Conservation (phyloP, 2,113 vertebrate genomes). For the Tylochromis polylepis region DNA sequence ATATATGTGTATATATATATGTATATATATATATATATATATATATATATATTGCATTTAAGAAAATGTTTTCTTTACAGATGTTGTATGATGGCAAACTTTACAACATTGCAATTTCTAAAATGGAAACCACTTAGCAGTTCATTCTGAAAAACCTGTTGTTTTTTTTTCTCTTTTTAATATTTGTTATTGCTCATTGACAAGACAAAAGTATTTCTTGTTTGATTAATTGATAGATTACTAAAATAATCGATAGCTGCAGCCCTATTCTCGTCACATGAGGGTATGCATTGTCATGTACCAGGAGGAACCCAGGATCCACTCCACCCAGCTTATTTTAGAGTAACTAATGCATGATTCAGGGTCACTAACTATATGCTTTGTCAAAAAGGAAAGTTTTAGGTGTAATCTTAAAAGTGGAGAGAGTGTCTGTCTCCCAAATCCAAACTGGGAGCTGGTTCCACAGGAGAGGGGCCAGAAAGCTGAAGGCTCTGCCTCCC, state of each 20-base stretch:
- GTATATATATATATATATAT: not conserved
- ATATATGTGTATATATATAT: not conserved
- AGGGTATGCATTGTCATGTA: not conserved
- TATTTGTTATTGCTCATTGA: not conserved
- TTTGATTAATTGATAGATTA: not conserved
- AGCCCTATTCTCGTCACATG: not conserved
- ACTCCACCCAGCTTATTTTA: not conserved
- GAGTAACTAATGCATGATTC: not conserved
- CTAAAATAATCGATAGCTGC: not conserved
- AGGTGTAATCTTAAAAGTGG: no score
- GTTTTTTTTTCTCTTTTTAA: not conserved
- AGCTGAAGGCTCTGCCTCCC: not conserved
- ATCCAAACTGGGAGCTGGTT: not conserved
- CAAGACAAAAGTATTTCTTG: not conserved
- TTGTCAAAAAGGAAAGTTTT: no score
- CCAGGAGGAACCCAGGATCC: not conserved
- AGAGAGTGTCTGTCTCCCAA: not conserved
- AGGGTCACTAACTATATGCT: not conserved
- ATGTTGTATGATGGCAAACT: not conserved
- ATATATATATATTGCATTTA: not conserved
- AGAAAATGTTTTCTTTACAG: not conserved
- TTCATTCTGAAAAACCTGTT: not conserved
- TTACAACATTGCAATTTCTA: not conserved
- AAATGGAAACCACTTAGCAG: not conserved
- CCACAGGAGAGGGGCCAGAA: not conserved